A percentile compares a stretch with the other conserved stretches of the same genome.
These are phyloP conservation scores for Alectoris magna DNA, from an alignment of 2,797 vertebrate genomes.

Conservation along the genomic window DNA sequence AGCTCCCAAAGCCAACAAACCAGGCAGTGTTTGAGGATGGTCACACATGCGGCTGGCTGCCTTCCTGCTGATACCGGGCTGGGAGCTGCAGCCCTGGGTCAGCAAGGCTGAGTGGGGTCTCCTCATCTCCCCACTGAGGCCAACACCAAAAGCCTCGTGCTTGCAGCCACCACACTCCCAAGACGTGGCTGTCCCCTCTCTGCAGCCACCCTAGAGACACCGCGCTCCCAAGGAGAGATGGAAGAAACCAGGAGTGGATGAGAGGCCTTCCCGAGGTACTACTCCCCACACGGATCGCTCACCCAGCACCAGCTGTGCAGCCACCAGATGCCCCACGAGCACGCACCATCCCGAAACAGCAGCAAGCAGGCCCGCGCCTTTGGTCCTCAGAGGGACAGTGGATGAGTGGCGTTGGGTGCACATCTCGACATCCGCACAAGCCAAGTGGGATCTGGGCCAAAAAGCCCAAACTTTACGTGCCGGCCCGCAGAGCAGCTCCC, in stretches of 20 bases:
- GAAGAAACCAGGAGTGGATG: too few species aligned
- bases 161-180: not conserved
- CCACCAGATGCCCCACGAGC: too few species aligned
- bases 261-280: too few species aligned
- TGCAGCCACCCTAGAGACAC: too few species aligned
- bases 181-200: not conserved
- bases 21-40: not conserved
- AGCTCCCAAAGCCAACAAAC: slow-evolving; percentile 1
- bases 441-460: not conserved
- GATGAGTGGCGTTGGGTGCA: too few species aligned
- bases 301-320: too few species aligned
- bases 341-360: rapidly evolving
- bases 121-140: not conserved
- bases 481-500: not conserved
- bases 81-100: not conserved
- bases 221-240: too few species aligned
- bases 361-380: not conserved
- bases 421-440: not conserved
- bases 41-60: not conserved
- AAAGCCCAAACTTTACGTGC: rapidly evolving
- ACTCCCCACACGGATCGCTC: not conserved
- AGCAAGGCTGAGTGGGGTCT: not conserved
- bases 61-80: not conserved
- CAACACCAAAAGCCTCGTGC: not conserved
- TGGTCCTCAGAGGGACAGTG: too few species aligned